Evolutionary conservation across 1,140 invertebrate genomes (phyloP), one percentile per base, ranked within the genome.

Genomic region (Periplaneta americana): DNA sequence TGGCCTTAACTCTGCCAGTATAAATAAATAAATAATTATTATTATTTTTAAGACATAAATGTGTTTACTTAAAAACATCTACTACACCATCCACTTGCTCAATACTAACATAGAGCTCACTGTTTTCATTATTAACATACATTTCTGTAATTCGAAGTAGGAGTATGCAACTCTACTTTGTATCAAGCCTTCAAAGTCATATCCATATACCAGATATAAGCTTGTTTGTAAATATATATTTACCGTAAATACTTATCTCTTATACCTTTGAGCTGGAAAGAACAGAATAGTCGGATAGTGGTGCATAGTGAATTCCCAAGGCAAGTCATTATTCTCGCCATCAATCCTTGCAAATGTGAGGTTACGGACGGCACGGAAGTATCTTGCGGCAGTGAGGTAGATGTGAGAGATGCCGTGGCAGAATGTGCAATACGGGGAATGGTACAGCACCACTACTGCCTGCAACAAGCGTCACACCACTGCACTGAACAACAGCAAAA

Each of bases 301-400:
- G 85, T 93, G 91, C 87, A 93, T 93, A 34, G 92, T 94, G 87
- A 93, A 96, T 85, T 94, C 92, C 95, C 95, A 96, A 4, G 95
- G 94, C 79, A 96, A 88, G 88, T 96, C 94, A 88, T 96, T 95
- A 1, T 90, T 90, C 84, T 95, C 93, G 22, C 93, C 94, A 88
- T 96, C 95, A n/a, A 96, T 91, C 75, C 94, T 90, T 18, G 91
- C 91, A 85, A 96, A 93, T 74, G 87, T 84, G 13, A 95, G 85
- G 84, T 90, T 88, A 76, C 89, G 85, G 83, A 93, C 89, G 78
- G 88, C 85, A 9, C 86, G 85, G 57, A 95, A 91, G 80, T 92
- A 91, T 86, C 91, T 87, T n/a, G 94, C 92, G 28, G 93, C 88
- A 37, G 90, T 90, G 74, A 94, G 88, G 83, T 92, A 93, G 80